These are phyloP conservation scores for Ciconia boyciana DNA, from an alignment of 2,113 vertebrate genomes.

Conservation along the genomic window DNA sequence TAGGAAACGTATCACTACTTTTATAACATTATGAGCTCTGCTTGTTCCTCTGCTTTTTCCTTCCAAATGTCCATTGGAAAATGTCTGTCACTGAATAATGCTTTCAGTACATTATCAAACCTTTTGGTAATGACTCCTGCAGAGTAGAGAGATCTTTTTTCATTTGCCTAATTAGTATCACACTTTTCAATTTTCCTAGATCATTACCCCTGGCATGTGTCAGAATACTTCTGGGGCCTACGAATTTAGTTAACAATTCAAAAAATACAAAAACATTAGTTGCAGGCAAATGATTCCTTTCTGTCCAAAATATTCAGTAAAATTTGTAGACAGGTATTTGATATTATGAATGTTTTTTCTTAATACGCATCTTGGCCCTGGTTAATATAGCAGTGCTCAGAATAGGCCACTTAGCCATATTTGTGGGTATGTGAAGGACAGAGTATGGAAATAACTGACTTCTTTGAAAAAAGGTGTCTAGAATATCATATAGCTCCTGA, in stretches of 20 bases:
- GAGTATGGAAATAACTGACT: not conserved
- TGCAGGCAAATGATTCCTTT: constrained; percentile 13
- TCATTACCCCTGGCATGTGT: constrained; percentile 51
- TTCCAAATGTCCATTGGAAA: constrained; percentile 54
- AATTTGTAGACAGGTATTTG: not conserved
- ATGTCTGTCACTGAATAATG: constrained; percentile 16
- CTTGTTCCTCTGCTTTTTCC: constrained; percentile 47
- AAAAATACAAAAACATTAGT: not conserved
- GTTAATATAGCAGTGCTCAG: not conserved
- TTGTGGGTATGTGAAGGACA: not conserved
- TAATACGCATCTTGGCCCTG: not conserved
- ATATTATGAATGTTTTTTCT: not conserved
- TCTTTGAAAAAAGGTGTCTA: not conserved
- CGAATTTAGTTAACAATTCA: constrained; percentile 36
- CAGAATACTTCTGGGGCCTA: constrained; percentile 14
- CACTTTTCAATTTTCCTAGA: constrained; percentile 45
- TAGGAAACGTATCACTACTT: not conserved
- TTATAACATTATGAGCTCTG: constrained; percentile 31
- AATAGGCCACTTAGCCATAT: not conserved
- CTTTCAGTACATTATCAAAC: constrained; percentile 36
- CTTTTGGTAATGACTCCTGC: constrained; percentile 42
- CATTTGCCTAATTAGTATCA: constrained; percentile 60
- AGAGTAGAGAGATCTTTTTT: constrained; percentile 33
- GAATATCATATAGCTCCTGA: not conserved
- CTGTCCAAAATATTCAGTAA: not conserved